These are phyloP conservation scores for Melikaiella ostensackeni DNA, from an alignment of 2,888 invertebrate species.

Conservation along the genomic window DNA sequence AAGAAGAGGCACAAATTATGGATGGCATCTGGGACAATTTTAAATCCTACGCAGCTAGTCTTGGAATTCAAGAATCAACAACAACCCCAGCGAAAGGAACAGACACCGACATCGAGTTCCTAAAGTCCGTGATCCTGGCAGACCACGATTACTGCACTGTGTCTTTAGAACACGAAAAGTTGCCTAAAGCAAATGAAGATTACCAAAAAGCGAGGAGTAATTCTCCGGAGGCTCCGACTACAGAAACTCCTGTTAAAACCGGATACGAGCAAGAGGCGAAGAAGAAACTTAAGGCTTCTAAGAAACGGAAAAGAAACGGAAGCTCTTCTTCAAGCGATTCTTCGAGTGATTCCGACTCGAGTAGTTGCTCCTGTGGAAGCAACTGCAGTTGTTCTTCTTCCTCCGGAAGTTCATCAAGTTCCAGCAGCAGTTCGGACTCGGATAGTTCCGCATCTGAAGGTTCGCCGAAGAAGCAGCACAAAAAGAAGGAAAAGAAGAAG, in stretches of 20 bases:
- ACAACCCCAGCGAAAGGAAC: slow-evolving; percentile 45
- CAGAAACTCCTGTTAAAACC: slow-evolving; percentile 52
- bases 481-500: slow-evolving; percentile 76
- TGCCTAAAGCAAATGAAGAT: slow-evolving; percentile 41
- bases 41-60: slow-evolving; percentile 85
- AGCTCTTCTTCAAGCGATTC: slow-evolving; percentile 86
- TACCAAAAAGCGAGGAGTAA: slow-evolving; percentile 40
- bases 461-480: slow-evolving; percentile 71
- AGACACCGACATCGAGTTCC: slow-evolving; percentile 60
- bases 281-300: slow-evolving; percentile 69
- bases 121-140: slow-evolving; percentile 73
- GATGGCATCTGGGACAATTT: slow-evolving; percentile 89
- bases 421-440: slow-evolving; percentile 81
- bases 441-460: slow-evolving; percentile 82
- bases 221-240: slow-evolving; percentile 11
- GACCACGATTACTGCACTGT: slow-evolving; percentile 87
- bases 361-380: slow-evolving; percentile 89
- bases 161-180: slow-evolving; percentile 63
- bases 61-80: slow-evolving; percentile 76
- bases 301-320: slow-evolving; percentile 72
- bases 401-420: slow-evolving; percentile 81
- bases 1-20: slow-evolving; percentile 81
- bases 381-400: slow-evolving; percentile 90
- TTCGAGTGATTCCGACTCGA: slow-evolving; percentile 86
- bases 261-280: slow-evolving; percentile 65